phyloP scores from a whole-genome alignment of 2,797 vertebrate genomes.

The Botia kubotai region DNA sequence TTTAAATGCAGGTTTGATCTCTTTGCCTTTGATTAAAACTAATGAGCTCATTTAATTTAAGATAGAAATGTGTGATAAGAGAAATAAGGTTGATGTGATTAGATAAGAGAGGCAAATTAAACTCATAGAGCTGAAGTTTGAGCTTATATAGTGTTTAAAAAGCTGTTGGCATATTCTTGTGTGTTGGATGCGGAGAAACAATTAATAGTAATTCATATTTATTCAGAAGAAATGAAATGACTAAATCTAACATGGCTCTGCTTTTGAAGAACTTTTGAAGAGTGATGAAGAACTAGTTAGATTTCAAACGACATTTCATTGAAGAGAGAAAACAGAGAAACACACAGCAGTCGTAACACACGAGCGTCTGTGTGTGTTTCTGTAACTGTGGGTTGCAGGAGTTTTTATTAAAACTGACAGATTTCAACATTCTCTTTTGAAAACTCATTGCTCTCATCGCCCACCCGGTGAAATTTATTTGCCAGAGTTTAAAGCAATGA shows the following conservation, averaged over 20 bases:
- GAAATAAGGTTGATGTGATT: constrained; percentile 96
- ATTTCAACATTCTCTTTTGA: neutral
- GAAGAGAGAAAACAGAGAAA: constrained; percentile 14
- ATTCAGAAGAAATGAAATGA: constrained; percentile 95
- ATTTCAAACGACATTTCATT: constrained; percentile 91
- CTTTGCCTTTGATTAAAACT: constrained; percentile 95
- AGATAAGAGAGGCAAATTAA: constrained; percentile 96
- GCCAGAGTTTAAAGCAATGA: constrained; percentile 55
- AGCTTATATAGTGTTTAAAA: constrained; percentile 94
- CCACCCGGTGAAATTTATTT: constrained; percentile 49
- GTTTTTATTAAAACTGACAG: constrained; percentile 3
- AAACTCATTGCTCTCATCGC: neutral
- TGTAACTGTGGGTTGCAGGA: neutral
- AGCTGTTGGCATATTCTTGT: constrained; percentile 91
- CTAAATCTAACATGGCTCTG: constrained; percentile 92
- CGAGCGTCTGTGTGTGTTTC: neutral
- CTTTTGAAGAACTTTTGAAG: too few species aligned
- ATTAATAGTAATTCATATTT: constrained; percentile 95
- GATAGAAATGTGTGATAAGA: constrained; percentile 95
- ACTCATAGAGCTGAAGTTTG: constrained; percentile 91
- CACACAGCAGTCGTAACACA: neutral
- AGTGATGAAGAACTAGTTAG: constrained; percentile 90
- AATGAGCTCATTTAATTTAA: constrained; percentile 97
- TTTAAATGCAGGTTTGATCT: constrained; percentile 95
- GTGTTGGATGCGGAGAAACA: constrained; percentile 93